Conservation (phyloP, 2,888 invertebrate species). For the Sturmia bella region DNA sequence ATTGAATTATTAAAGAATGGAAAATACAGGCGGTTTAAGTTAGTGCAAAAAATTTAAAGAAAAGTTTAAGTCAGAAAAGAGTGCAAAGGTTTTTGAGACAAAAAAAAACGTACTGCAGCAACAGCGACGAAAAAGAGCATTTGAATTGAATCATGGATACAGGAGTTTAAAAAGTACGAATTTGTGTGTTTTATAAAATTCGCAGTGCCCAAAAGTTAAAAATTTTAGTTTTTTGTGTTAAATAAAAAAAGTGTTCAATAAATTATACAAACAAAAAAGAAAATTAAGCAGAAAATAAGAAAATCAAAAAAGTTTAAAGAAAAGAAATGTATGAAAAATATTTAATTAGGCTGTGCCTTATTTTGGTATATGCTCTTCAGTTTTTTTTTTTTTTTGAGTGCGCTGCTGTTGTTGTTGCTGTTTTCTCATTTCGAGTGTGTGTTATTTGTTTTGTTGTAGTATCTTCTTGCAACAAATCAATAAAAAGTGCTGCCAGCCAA, state of each 20-base stretch:
- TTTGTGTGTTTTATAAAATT: conserved; percentile 19
- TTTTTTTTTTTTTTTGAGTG: conserved; percentile 27
- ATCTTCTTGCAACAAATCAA: conserved; percentile 80
- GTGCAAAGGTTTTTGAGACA: conserved; percentile 49
- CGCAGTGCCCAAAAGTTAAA: conserved; percentile 1
- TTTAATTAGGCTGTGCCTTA: conserved; percentile 66
- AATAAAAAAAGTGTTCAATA: conserved; percentile 20
- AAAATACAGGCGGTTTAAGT: not conserved
- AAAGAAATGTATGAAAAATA: conserved; percentile 12
- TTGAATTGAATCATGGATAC: conserved; percentile 55
- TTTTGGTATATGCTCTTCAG: conserved; percentile 58
- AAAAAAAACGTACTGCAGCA: conserved; percentile 22
- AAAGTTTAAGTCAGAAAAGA: conserved; percentile 22
- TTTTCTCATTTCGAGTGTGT: conserved; percentile 61
- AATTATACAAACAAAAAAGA: not conserved
- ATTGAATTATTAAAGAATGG: conserved; percentile 17
- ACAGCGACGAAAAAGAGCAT: conserved; percentile 30
- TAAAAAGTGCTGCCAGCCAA: conserved; percentile 76
- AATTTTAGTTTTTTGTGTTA: not conserved
- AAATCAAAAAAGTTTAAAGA: conserved; percentile 22
- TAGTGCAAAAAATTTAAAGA: not conserved
- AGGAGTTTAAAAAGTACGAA: conserved; percentile 42
- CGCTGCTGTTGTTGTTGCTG: conserved; percentile 54
- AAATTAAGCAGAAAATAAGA: conserved; percentile 20
- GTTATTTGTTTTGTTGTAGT: conserved; percentile 71